Conservation (phyloP, 2,113 vertebrate genomes). For the Poeciliopsis turrubarensis region DNA sequence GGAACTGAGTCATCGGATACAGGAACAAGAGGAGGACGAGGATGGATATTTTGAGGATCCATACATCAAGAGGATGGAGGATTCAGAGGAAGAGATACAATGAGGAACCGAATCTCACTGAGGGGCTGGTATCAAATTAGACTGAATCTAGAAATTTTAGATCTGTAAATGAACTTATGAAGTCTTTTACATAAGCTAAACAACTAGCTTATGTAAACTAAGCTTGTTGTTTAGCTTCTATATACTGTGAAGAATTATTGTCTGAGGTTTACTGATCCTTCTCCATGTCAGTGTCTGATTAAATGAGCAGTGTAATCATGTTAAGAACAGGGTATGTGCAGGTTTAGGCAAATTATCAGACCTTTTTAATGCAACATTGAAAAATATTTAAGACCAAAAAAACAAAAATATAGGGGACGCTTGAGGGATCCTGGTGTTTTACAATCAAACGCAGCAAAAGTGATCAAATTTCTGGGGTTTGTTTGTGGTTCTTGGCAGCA, state of each 20-base stretch:
- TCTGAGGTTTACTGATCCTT: background rate
- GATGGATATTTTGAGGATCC: conserved; percentile 90
- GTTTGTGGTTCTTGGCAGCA: too few species aligned
- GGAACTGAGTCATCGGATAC: conserved; percentile 61
- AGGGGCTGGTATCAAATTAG: background rate
- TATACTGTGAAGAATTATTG: background rate
- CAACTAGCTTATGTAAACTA: background rate
- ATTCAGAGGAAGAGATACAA: background rate
- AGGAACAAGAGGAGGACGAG: conserved; percentile 21
- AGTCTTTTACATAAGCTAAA: background rate
- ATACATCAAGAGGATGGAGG: conserved; percentile 81
- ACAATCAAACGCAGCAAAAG: too few species aligned
- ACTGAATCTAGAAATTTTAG: background rate
- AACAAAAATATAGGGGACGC: too few species aligned
- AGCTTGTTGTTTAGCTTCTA: background rate
- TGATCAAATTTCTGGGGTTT: too few species aligned
- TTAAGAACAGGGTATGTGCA: too few species aligned
- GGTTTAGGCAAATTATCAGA: too few species aligned
- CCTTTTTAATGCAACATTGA: too few species aligned
- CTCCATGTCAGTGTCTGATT: background rate
- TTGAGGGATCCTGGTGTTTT: too few species aligned
- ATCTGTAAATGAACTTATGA: background rate
- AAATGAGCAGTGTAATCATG: too few species aligned
- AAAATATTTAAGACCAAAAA: too few species aligned
- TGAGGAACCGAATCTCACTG: background rate